phyloP scores from a whole-genome alignment of 2,113 vertebrate species.

The Callipepla squamata region DNA sequence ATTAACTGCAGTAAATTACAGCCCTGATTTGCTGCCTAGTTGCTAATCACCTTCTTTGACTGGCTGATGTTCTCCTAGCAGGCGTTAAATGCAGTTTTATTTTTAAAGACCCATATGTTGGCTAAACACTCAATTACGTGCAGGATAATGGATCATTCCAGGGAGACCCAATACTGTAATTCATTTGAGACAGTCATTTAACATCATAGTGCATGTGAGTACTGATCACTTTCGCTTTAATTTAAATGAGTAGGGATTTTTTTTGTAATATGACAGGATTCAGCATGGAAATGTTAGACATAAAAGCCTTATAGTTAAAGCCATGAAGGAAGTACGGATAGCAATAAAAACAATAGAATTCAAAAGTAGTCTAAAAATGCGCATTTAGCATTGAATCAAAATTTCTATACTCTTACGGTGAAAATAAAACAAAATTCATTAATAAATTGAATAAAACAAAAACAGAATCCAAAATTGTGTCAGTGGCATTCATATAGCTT shows the following conservation, averaged over 20 bases:
- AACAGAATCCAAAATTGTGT: background rate
- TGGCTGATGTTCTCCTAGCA: background rate
- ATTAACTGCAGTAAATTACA: constrained; percentile 3
- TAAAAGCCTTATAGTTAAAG: background rate
- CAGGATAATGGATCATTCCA: background rate
- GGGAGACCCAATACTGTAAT: background rate
- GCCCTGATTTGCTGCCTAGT: background rate
- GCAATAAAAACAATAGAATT: background rate
- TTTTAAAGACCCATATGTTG: constrained; percentile 20
- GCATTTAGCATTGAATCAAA: background rate
- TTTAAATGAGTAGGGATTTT: background rate
- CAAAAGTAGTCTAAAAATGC: background rate
- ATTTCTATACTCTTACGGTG: background rate
- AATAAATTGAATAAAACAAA: background rate
- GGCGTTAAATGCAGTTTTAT: background rate
- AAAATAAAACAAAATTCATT: background rate
- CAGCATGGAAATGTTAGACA: background rate
- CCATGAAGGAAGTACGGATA: background rate
- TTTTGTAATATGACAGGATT: background rate
- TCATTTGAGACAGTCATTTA: background rate
- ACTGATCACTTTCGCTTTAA: background rate
- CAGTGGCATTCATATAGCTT: background rate
- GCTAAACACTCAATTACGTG: background rate
- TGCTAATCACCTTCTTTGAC: constrained; percentile 10
- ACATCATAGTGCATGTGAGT: background rate